These are phyloP conservation scores for Palythoa grandis DNA, from an alignment of 92 coral and sea anemone species.

Conservation along the genomic window DNA sequence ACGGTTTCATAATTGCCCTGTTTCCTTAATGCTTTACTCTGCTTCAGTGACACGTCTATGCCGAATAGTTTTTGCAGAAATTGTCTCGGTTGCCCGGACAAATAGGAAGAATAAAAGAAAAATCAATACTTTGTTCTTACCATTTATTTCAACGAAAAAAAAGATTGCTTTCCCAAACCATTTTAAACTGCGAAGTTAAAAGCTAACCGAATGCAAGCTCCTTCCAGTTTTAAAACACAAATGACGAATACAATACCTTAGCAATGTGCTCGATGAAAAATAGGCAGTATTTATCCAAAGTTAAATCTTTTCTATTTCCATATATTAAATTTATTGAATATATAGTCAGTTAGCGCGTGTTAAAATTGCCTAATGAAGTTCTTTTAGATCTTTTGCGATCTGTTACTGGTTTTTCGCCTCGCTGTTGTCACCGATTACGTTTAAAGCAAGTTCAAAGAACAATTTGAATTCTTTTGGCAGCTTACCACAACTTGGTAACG, in stretches of 20 bases:
- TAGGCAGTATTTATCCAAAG: background rate
- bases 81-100: conserved; percentile 26
- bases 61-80: conserved; percentile 27
- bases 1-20: conserved; percentile 30
- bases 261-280: background rate
- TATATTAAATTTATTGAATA: background rate
- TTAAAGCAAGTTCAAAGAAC: background rate
- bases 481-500: conserved; percentile 23
- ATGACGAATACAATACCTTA: background rate
- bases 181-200: background rate
- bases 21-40: conserved; percentile 34
- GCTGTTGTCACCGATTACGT: conserved; percentile 38
- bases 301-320: background rate
- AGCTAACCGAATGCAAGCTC: background rate
- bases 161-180: background rate
- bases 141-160: background rate
- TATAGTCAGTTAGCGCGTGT: conserved; percentile 6
- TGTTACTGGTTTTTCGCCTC: conserved; percentile 1
- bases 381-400: conserved; percentile 6
- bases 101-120: background rate
- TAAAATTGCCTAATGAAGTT: conserved; percentile 33
- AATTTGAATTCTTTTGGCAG: conserved; percentile 28
- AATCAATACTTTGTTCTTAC: background rate
- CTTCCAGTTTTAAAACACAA: background rate
- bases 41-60: conserved; percentile 29